A percentile compares a stretch with the other conserved stretches of the same genome.
Conservation (phyloP, 2,113 vertebrate genomes). For the Tautogolabrus adspersus region DNA sequence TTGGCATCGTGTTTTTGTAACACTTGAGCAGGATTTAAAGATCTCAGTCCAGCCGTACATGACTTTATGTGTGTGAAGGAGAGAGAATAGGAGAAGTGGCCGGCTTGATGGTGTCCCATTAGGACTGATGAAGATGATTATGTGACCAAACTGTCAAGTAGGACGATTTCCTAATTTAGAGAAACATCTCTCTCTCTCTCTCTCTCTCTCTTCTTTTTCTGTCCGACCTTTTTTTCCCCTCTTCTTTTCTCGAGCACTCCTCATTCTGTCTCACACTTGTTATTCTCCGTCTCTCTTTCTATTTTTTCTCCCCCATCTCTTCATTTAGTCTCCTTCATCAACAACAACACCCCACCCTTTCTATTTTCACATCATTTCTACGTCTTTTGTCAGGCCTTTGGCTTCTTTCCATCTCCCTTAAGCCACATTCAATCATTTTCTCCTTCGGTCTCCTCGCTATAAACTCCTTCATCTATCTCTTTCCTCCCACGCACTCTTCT, state of each 20-base stretch:
- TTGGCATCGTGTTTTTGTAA: background rate
- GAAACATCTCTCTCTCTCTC: constrained; percentile 23
- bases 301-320: background rate
- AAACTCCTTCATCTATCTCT: background rate
- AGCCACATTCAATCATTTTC: background rate
- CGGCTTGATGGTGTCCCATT: constrained; percentile 26
- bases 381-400: background rate
- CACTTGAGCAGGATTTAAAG: background rate
- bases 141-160: constrained; percentile 43
- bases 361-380: background rate
- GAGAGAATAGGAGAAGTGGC: background rate
- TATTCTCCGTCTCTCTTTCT: background rate
- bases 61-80: constrained; percentile 4
- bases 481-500: background rate
- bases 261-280: background rate
- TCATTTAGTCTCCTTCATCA: background rate
- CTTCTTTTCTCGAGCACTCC: background rate
- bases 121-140: constrained; percentile 45
- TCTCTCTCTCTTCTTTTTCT: background rate
- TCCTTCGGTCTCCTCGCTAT: background rate
- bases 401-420: background rate
- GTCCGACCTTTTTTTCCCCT: background rate
- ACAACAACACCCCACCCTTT: background rate
- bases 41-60: background rate
- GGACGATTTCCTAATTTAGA: constrained; percentile 52